Base-by-base conservation (phyloP, 2,797 vertebrate genomes). In the Lepus oiostolus region DNA sequence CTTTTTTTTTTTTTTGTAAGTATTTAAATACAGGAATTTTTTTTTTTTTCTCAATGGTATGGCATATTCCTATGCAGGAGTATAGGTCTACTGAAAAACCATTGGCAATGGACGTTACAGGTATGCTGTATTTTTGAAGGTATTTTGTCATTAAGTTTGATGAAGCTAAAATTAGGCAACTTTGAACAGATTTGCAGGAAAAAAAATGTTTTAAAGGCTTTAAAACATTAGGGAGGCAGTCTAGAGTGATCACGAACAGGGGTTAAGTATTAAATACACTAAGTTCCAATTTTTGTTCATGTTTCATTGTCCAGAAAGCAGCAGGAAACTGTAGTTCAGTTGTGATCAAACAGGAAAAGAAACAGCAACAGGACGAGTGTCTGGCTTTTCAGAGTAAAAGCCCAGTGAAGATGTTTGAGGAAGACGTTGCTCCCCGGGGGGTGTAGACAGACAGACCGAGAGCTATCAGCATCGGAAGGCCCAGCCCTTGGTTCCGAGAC, bases 71-170 rank as follows among this genome's bases (percentile, higher is more conserved):
- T 99, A 98, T 99, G 99, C 97, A 98, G 98, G 99, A 99, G 99
- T 98, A 97, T 98, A 98, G 99, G 99, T 93, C 98, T 98, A 98
- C 98, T 98, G 98, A 99, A 98, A 98, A 98, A 98, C 99, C 99
- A 99, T 99, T 99, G 99, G 99, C 99, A 99, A 99, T 99, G 99
- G 99, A 99, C 98, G 98, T 99, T 99, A 99, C 99, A 99, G 98
- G 99, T 99, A 98, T 99, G 98, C 99, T 99, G 99, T 99, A 99
- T 99, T 99, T 99, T 99, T 99, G 99, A 99, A 99, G 99, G 99
- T 99, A 98, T 98, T 99, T 98, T 99, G 98, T 99, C 99, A 98
- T 99, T 99, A 98, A 99, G 99, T 99, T 99, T 98, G 99, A 99
- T 99, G 99, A 99, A 99, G 98, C 98, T 99, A 98, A 99, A 99